Conservation (phyloP, 2,797 vertebrate species). For the Notolepis coatsorum region DNA sequence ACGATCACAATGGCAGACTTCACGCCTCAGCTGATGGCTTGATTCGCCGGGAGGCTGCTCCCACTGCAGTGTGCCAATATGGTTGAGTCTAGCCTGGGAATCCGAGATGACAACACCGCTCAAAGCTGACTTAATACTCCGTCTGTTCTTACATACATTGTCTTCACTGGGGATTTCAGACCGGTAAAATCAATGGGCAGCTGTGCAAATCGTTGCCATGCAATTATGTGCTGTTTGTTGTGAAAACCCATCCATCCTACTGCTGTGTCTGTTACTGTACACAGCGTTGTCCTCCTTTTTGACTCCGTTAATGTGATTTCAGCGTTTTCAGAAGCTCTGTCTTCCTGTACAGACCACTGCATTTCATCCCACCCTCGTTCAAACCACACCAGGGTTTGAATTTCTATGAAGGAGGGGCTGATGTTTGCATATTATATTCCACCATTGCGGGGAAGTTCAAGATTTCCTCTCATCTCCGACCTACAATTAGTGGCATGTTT, state of each 20-base stretch:
- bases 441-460: conserved; percentile 56
- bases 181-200: conserved; percentile 2
- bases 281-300: not conserved
- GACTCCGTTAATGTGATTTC: too few relatives aligned
- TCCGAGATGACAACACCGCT: conserved; percentile 71
- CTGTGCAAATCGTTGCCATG: not conserved
- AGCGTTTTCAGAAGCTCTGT: conserved; percentile 7
- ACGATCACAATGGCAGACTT: conserved; percentile 83
- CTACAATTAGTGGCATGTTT: conserved; percentile 75
- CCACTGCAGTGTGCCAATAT: conserved; percentile 71
- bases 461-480: conserved; percentile 61
- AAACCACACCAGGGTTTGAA: conserved; percentile 47
- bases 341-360: conserved; percentile 25
- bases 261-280: not conserved
- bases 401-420: conserved; percentile 44
- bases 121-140: conserved; percentile 66
- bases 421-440: conserved; percentile 27
- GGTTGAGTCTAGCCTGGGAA: conserved; percentile 70
- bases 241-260: not conserved
- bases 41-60: conserved; percentile 81
- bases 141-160: conserved; percentile 57
- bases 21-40: conserved; percentile 82
- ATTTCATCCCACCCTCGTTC: conserved; percentile 50
- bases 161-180: conserved; percentile 35
- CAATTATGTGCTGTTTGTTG: not conserved